A percentile compares a stretch with the other conserved stretches of the same genome.
Conservation (phyloP, 2,888 invertebrate species). For the Dusona sp. region DNA sequence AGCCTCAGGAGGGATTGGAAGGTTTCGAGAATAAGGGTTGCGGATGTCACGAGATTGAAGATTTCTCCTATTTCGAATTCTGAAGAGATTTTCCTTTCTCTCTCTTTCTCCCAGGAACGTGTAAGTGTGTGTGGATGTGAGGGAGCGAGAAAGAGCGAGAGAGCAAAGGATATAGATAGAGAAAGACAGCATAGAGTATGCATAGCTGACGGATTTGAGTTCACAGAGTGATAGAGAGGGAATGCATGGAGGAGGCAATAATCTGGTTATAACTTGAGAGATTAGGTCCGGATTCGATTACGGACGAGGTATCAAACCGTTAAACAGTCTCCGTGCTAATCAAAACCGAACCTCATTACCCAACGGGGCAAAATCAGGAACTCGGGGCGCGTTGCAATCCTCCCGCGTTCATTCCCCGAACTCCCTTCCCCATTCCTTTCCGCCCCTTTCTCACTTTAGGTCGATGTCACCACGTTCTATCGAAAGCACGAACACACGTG, state of each 20-base stretch:
- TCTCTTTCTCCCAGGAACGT: background rate
- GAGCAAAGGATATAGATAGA: conserved; percentile 34
- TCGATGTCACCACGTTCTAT: conserved; percentile 48
- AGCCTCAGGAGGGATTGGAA: conserved; percentile 31
- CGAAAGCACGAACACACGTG: conserved; percentile 50
- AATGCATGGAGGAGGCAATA: conserved; percentile 85
- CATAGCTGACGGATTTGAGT: conserved; percentile 54
- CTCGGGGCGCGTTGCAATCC: conserved; percentile 63
- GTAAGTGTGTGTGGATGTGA: background rate
- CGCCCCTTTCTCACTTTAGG: conserved; percentile 59
- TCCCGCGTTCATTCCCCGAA: conserved; percentile 44
- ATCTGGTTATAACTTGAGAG: conserved; percentile 85
- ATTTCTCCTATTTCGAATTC: conserved; percentile 44
- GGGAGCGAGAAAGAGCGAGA: conserved; percentile 49
- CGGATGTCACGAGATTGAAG: conserved; percentile 69
- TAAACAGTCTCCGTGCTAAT: conserved; percentile 85
- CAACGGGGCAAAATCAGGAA: conserved; percentile 76
- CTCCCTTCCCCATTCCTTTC: conserved; percentile 62
- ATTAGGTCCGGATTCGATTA: conserved; percentile 85
- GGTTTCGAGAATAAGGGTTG: conserved; percentile 63
- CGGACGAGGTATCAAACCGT: conserved; percentile 85
- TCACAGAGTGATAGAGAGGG: conserved; percentile 71
- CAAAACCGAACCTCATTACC: conserved; percentile 85
- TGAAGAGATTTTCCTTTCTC: background rate
- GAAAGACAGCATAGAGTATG: conserved; percentile 41